Base-by-base conservation (phyloP, 2,888 invertebrate species). In the Polia nebulosa region DNA sequence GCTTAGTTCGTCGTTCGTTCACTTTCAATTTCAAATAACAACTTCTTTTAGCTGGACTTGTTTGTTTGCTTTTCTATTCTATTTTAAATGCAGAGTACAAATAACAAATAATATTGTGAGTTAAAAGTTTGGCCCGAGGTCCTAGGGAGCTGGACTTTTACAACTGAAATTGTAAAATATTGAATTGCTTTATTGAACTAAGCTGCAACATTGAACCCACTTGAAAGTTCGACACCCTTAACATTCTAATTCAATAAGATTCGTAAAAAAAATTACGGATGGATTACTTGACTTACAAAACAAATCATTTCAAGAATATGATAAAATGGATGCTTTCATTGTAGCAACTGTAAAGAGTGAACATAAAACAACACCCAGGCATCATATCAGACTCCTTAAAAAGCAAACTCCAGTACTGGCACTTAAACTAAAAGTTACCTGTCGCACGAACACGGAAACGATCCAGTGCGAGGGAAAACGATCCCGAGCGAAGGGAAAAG, bases 391-490 rank as follows among this genome's bases (percentile, higher is more conserved):
- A 22, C 41, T 57, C 49, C 45, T 53, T 53, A 25, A 60, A 59
- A 61, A 66, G 56, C 51, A 60, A 63, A 61, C 53, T 58, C 44
- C 49, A 63, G 73, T 67, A 53, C 63, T 52, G 27, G 61, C 70
- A 81, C 78, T 80, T 65, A 53, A 51, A 55, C 53, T 64, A 78
- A 74, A 49, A 74, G 75, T 71, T 73, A 80, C 65, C 69, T 73
- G 74, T 70, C 58, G 53, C 60, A 75, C 61, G 63, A 56, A 61
- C 66, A 45, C 70, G 80, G 82, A 81, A 76, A 80, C 69, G 69
- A 65, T 80, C 56, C 66, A 62, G 61, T 69, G 34, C 51, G 55
- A 63, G 65, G 67, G 72, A 20, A 69, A 52, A 69, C 36, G 52
- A 52, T 72, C 29, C 63, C 13, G 2, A 66, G 52, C 36, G 62